Evolutionary conservation across 2,797 vertebrate genomes (phyloP), one percentile per base, ranked within the genome.

Genomic region (Sorex maritimensis): DNA sequence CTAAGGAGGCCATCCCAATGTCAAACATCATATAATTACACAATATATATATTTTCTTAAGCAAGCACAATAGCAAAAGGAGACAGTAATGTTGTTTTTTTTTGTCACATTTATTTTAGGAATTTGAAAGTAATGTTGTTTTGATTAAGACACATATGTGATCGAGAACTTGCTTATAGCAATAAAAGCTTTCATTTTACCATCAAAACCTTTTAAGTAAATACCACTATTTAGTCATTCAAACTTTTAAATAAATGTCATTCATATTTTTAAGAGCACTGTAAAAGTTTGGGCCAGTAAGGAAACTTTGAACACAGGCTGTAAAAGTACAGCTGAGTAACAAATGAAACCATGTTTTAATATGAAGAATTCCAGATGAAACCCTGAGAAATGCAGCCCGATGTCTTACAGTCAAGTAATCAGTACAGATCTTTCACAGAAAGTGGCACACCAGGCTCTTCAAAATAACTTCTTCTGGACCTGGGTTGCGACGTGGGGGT

Each of bases 21-120:
- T 49, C 9, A 24, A 78, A 74, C 30, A 63, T 96, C 65, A 68
- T 9, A 52, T 12, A 93, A n/a, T 55, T 69, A 86, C 8, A 44
- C 28, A 65, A 44, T 44, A 88, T 34, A 83, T 19, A 63, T 10
- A 49, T 82, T 52, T 72, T 75, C 81, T 44, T 78, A 72, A 28
- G 68, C 1, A 77, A 77, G 23, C 78, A 82, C 69, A 73, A 74
- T 79, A 24, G n/a, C 21, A 73, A 93, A 81, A 49, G 65, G 69
- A 71, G 6, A 49, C 9, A 23, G 26, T 41, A 28, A 58, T 4
- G 0, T 5, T 87, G 6, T 24, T 84, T 11, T 49, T n/a, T n/a
- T n/a, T n/a, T n/a, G n/a, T n/a, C n/a, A n/a, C n/a, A n/a, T n/a
- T n/a, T n/a, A n/a, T n/a, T n/a, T n/a, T n/a, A n/a, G n/a, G n/a